Conservation (phyloP, 2,797 vertebrate species). For the Gastrophryne carolinensis region DNA sequence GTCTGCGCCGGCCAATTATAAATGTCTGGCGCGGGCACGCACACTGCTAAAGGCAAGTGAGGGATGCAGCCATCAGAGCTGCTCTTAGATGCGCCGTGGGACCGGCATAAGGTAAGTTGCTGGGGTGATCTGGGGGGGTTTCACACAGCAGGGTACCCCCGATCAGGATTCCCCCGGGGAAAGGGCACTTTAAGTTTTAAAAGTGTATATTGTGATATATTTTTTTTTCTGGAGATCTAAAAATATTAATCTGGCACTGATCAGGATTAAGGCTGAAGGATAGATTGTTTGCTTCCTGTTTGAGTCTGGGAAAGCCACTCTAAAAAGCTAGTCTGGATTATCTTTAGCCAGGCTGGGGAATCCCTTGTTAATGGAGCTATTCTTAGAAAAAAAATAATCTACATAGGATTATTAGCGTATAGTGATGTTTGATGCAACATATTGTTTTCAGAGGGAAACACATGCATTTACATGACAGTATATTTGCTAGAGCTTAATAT, state of each 20-base stretch:
- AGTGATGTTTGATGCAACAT: slow-evolving; percentile 17
- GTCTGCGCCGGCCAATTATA: too few relatives aligned
- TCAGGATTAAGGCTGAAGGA: slow-evolving; percentile 28
- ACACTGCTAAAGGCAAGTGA: too few relatives aligned
- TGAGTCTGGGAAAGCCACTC: slow-evolving; percentile 9
- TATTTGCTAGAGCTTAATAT: too few relatives aligned
- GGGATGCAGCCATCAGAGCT: too few relatives aligned
- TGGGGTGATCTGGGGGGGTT: too few relatives aligned
- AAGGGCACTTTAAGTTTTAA: too few relatives aligned
- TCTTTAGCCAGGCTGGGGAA: slow-evolving; percentile 28
- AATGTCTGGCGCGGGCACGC: too few relatives aligned
- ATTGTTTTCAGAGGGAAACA: neutral
- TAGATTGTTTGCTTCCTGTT: slow-evolving; percentile 28
- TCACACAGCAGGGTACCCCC: too few relatives aligned
- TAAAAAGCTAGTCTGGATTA: slow-evolving; percentile 50
- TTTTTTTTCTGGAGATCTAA: neutral
- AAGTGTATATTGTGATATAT: neutral
- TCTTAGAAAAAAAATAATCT: too few relatives aligned
- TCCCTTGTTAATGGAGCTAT: slow-evolving; percentile 30
- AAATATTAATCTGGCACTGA: slow-evolving; percentile 34
- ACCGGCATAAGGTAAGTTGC: too few relatives aligned
- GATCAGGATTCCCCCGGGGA: too few relatives aligned
- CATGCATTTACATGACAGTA: neutral
- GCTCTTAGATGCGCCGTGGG: too few relatives aligned
- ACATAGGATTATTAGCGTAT: slow-evolving; percentile 18